A percentile compares a stretch with the other conserved stretches of the same genome.
Evolutionary conservation across 2,888 invertebrate genomes (phyloP).

Genomic region (Chrysina gloriosa): DNA sequence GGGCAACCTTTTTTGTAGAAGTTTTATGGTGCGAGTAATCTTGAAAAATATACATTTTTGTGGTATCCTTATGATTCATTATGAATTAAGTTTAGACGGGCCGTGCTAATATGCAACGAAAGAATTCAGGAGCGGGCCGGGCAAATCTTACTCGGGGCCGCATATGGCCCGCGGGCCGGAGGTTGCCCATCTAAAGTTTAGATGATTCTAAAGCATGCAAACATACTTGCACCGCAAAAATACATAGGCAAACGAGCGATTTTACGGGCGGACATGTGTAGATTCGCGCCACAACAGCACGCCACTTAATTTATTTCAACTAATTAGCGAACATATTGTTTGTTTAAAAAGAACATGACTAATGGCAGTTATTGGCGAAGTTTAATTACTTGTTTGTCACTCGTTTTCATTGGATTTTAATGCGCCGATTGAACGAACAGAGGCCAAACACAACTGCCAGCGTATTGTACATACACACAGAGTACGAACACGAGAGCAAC

Average conservation of each 20-base stretch:
- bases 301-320: slow-evolving; percentile 33
- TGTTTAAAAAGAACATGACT: slow-evolving; percentile 32
- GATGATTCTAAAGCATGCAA: background rate
- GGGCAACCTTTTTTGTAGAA: too few relatives aligned
- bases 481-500: slow-evolving; percentile 1
- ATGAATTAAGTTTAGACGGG: too few relatives aligned
- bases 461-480: background rate
- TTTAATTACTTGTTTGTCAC: slow-evolving; percentile 37
- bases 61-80: too few relatives aligned
- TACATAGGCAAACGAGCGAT: background rate
- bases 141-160: too few relatives aligned
- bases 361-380: slow-evolving; percentile 29
- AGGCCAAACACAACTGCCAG: background rate
- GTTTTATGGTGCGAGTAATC: too few relatives aligned
- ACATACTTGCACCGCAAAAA: background rate
- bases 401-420: slow-evolving; percentile 34
- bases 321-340: slow-evolving; percentile 30
- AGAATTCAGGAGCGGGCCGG: too few relatives aligned
- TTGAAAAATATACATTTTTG: too few relatives aligned
- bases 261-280: background rate
- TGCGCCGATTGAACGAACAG: slow-evolving; percentile 16
- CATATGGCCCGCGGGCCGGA: too few relatives aligned
- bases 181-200: too few relatives aligned
- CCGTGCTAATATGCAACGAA: too few relatives aligned
- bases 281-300: background rate